Evolutionary conservation across 2,113 vertebrate genomes (phyloP).

Genomic region (Echinops telfairi): DNA sequence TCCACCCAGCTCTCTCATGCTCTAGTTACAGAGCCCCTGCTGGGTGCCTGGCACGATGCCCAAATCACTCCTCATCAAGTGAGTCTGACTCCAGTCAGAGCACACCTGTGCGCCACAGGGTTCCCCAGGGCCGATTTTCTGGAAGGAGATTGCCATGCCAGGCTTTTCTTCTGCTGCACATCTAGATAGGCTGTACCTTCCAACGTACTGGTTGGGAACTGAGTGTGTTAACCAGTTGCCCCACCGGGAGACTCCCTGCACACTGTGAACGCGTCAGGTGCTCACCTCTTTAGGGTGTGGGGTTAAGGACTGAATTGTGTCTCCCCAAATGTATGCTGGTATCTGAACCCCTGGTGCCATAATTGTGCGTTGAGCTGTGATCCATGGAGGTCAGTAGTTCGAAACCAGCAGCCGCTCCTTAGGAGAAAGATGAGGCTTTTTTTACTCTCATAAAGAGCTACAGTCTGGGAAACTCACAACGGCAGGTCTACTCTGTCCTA

Average conservation of each 20-base stretch:
- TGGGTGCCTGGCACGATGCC: fast-evolving
- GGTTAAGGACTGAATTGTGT: neutral
- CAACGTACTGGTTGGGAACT: neutral
- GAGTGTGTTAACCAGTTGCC: neutral
- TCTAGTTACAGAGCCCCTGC: neutral
- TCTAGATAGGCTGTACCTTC: neutral
- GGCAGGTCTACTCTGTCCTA: too few species aligned
- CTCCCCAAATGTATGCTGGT: neutral
- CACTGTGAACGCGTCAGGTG: too few species aligned
- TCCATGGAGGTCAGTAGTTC: too few species aligned
- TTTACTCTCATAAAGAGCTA: too few species aligned
- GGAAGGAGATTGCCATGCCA: neutral
- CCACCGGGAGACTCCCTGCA: too few species aligned
- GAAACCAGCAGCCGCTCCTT: too few species aligned
- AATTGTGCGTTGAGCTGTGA: too few species aligned
- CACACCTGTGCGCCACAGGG: neutral
- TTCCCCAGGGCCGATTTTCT: neutral
- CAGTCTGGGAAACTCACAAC: too few species aligned
- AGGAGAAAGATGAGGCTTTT: too few species aligned
- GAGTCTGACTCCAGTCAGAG: neutral
- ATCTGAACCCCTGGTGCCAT: neutral
- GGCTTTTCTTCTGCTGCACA: neutral
- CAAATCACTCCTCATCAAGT: neutral
- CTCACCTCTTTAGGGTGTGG: neutral
- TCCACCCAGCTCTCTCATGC: neutral